A percentile compares a stretch with the other conserved stretches of the same genome.
phyloP scores from a whole-genome alignment of 2,113 vertebrate genomes.

The Tamias sibiricus region DNA sequence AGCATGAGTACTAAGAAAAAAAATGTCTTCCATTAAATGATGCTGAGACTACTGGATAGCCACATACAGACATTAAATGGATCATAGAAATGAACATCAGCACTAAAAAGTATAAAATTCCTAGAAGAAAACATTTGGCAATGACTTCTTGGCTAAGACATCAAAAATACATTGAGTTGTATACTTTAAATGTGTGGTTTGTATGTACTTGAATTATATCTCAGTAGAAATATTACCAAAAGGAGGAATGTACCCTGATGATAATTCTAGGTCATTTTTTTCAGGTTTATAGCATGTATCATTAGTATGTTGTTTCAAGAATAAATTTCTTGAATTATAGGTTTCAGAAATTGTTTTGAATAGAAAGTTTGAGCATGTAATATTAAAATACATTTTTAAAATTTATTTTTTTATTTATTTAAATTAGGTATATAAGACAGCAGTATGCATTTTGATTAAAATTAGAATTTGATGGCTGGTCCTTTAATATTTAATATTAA shows the following conservation, averaged over 20 bases:
- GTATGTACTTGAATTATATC: not conserved
- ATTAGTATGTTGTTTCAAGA: not conserved
- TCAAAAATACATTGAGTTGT: not conserved
- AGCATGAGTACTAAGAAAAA: not conserved
- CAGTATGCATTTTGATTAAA: no score
- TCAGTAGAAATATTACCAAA: not conserved
- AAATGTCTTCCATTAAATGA: not conserved
- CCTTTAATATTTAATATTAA: no score
- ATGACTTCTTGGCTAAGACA: not conserved
- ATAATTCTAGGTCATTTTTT: not conserved
- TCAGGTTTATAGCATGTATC: not conserved
- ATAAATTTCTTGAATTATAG: not conserved
- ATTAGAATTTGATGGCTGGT: no score
- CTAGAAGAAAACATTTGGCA: not conserved
- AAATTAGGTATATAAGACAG: no score
- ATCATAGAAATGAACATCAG: not conserved
- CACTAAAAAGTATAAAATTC: not conserved
- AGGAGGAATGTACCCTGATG: not conserved
- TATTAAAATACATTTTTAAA: not conserved
- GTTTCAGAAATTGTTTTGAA: not conserved
- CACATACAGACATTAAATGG: not conserved
- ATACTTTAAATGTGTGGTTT: not conserved
- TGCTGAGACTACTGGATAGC: not conserved
- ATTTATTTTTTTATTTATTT: no score
- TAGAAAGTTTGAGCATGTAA: not conserved